Percentiles rank a stretch among this genome's conserved stretches.
These are phyloP conservation scores for Alligator sinensis DNA, from an alignment of 2,113 vertebrate genomes.

Conservation along the genomic window DNA sequence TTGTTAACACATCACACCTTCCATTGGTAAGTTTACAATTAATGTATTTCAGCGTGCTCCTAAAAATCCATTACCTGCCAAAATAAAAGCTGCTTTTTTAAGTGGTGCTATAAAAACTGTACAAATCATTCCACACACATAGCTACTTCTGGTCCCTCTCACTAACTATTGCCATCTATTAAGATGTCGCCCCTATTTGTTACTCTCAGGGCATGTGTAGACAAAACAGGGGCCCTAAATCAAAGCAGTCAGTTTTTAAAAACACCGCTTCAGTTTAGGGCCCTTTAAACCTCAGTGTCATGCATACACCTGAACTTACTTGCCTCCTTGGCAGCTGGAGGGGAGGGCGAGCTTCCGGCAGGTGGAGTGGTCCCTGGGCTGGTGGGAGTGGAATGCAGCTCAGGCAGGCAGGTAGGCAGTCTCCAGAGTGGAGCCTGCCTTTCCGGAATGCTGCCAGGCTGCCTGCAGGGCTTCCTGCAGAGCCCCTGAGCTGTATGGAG, in stretches of 20 bases:
- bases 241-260: no score
- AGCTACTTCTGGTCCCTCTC: background rate
- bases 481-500: no score
- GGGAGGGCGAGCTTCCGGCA: no score
- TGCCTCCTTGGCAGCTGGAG: no score
- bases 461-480: no score
- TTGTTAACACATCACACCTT: fast-evolving
- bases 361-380: background rate
- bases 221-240: no score
- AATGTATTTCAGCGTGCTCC: background rate
- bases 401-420: no score
- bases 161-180: background rate
- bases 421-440: no score
- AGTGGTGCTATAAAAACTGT: fast-evolving
- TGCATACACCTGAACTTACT: no score
- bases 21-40: background rate
- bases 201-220: background rate
- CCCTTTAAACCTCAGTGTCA: no score
- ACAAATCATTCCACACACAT: background rate
- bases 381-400: background rate
- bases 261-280: no score
- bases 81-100: background rate
- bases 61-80: background rate
- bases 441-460: no score
- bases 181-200: background rate